Base-by-base conservation (phyloP, 2,797 vertebrate species). In the Neopelma chrysocephalum region DNA sequence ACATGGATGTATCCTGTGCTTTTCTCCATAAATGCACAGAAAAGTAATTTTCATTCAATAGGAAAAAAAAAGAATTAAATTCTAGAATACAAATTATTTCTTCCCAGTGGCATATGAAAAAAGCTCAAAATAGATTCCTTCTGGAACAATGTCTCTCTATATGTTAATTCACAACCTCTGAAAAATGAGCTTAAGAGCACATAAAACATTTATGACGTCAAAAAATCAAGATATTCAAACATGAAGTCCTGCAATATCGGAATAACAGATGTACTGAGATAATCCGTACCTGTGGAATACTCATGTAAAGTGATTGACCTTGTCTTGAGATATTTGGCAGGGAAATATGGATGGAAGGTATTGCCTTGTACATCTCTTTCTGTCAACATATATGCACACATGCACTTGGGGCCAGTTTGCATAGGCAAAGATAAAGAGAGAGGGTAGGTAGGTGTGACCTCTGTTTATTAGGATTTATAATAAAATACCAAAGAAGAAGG, bases 171-270 rank as follows among this genome's bases (percentile, higher is more conserved):
- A 40, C 3, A 48, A 22, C 31, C 11, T 57, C 47, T 69, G 18
- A 71, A 82, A 87, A 78, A 5, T 42, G 3, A 64, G 15, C 57
- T 27, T 54, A 93, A 60, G 20, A 93, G 8, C 38, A 78, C 4
- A 60, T 72, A 58, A 68, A 27, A 0, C 0, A 32, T 64, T 62
- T 58, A 53, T 1, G 1, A 6, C 15, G 42, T 43, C 6, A 21
- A 75, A 54, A 82, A 68, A 12, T 54, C 27, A 72, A 62, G 47
- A 20, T 82, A 79, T 77, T 88, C 4, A 61, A 83, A 65, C 27
- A 31, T 9, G 9, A 78, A 64, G 7, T 47, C 14, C 72, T 83
- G 34, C 12, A 40, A 12, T 47, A 32, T 11, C 32, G 31, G 38
- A 80, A 70, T 45, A 91, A 78, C 12, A 89, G 36, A 45, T 85